Percentiles rank a stretch among this genome's conserved stretches.
phyloP scores from a whole-genome alignment of 64 coral and sea anemone species.

The Porites australiensis region DNA sequence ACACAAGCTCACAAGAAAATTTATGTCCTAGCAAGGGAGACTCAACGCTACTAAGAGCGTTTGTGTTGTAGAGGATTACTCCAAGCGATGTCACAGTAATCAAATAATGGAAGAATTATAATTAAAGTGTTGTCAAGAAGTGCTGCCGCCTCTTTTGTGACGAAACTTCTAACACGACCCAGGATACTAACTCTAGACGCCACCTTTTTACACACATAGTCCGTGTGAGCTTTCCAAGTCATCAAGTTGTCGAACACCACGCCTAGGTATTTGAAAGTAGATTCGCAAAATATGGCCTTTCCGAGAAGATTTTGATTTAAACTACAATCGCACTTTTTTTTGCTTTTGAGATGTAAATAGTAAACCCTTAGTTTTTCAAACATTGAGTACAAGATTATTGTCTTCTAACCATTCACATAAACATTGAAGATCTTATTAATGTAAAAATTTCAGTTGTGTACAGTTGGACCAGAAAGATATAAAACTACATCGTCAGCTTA shows the following conservation, averaged over 20 bases:
- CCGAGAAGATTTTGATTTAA: background rate
- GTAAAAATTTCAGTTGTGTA: background rate
- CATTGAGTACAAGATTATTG: background rate
- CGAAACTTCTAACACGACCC: background rate
- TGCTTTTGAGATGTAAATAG: constrained; percentile 1
- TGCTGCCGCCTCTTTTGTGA: no score
- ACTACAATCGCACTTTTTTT: background rate
- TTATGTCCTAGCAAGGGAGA: no score
- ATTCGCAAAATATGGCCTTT: background rate
- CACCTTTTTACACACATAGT: background rate
- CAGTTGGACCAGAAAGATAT: background rate
- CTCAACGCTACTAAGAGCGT: no score
- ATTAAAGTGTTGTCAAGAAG: no score
- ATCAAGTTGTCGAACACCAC: background rate
- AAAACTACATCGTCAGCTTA: background rate
- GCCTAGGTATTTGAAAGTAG: no score
- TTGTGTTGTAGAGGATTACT: no score
- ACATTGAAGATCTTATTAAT: background rate
- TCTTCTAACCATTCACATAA: background rate
- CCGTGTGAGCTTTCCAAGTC: background rate
- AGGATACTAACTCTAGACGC: background rate
- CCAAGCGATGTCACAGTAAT: no score
- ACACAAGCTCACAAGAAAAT: no score
- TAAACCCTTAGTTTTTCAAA: background rate
- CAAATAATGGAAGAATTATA: no score